phyloP scores from a whole-genome alignment of 2,797 vertebrate genomes.

The Coranthus polyacanthus region DNA sequence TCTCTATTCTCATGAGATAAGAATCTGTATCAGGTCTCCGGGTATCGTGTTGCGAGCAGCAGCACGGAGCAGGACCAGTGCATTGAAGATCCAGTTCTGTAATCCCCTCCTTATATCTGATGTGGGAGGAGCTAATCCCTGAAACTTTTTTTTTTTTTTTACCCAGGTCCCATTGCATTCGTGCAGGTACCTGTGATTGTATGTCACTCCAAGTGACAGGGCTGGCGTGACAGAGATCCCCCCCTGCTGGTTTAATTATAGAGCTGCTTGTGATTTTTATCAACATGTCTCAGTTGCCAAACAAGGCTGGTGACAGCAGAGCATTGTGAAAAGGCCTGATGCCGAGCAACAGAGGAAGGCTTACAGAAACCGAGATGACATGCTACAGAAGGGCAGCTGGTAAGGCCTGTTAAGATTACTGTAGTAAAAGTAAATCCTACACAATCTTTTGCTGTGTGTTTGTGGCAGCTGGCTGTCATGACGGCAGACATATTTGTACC shows the following conservation, averaged over 20 bases:
- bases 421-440: conserved; percentile 34
- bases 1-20: conserved; percentile 21
- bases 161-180: conserved; percentile 13
- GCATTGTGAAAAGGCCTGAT: conserved; percentile 36
- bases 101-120: conserved; percentile 30
- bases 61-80: neutral
- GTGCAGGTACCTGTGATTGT: conserved; percentile 53
- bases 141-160: conserved; percentile 19
- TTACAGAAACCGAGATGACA: conserved; percentile 33
- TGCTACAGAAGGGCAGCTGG: conserved; percentile 20
- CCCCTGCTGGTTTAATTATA: conserved; percentile 75
- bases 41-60: conserved; percentile 23
- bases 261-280: conserved; percentile 56
- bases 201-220: conserved; percentile 52
- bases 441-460: neutral
- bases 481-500: conserved; percentile 2
- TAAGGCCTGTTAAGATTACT: conserved; percentile 18
- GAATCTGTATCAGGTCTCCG: conserved; percentile 26
- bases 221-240: conserved; percentile 35
- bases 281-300: conserved; percentile 56
- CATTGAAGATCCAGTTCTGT: conserved; percentile 16
- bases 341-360: conserved; percentile 35
- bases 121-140: conserved; percentile 44
- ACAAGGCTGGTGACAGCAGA: conserved; percentile 63
- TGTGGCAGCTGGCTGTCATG: conserved; percentile 3